These are phyloP conservation scores for Papilio machaon DNA, from an alignment of 1,140 invertebrate species.

Conservation along the genomic window DNA sequence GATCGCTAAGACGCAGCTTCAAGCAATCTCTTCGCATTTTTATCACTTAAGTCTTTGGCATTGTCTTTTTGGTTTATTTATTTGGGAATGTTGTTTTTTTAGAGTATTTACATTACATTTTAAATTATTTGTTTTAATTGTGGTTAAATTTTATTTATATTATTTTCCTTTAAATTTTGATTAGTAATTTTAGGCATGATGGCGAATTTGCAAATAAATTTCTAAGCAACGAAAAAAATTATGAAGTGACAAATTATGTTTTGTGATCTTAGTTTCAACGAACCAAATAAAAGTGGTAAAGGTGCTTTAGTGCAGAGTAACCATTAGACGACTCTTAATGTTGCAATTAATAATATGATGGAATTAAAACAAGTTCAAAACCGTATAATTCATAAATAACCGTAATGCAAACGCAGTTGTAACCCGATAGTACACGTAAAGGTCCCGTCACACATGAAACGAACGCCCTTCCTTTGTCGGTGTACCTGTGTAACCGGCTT, in stretches of 20 bases:
- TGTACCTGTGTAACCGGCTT: slow-evolving; percentile 49
- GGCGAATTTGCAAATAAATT: neutral
- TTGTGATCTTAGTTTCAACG: neutral
- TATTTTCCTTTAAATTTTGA: neutral
- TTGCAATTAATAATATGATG: neutral
- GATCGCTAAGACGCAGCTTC: slow-evolving; percentile 77
- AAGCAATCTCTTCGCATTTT: slow-evolving; percentile 76
- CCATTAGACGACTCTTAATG: neutral
- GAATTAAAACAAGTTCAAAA: neutral
- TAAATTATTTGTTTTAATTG: neutral
- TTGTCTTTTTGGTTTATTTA: slow-evolving; percentile 50
- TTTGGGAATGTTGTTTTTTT: slow-evolving; percentile 56
- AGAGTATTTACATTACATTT: slow-evolving; percentile 22
- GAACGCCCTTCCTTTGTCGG: slow-evolving; percentile 44
- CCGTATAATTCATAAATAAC: slow-evolving; percentile 19
- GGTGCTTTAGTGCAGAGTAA: neutral
- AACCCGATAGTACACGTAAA: slow-evolving; percentile 42
- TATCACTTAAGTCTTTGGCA: slow-evolving; percentile 49
- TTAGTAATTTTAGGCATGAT: neutral
- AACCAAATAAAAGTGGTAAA: neutral
- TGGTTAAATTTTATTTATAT: slow-evolving; percentile 19
- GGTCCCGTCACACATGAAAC: slow-evolving; percentile 36
- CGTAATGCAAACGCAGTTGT: slow-evolving; percentile 10
- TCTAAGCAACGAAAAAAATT: neutral
- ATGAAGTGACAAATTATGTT: neutral